phyloP scores from a whole-genome alignment of 2,888 invertebrate genomes.

The Phortica okadai region DNA sequence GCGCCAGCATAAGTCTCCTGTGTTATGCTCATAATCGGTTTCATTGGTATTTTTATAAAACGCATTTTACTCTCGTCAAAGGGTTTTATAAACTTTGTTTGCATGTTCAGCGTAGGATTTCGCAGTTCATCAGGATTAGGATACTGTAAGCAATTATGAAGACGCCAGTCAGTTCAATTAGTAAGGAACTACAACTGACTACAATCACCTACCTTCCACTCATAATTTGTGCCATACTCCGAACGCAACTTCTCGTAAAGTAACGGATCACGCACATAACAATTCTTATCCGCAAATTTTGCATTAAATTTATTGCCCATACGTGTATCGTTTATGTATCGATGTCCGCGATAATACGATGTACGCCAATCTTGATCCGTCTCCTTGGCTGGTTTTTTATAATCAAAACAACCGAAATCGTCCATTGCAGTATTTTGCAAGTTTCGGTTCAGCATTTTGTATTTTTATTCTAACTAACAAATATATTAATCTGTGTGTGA shows the following conservation, averaged over 20 bases:
- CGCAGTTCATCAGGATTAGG: constrained; percentile 57
- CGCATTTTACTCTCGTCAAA: constrained; percentile 64
- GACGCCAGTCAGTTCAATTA: neutral
- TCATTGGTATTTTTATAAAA: constrained; percentile 63
- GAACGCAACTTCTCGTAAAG: constrained; percentile 54
- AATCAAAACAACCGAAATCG: constrained; percentile 66
- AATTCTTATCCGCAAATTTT: constrained; percentile 52
- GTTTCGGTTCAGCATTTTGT: neutral
- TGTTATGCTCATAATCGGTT: constrained; percentile 59
- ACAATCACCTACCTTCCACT: constrained; percentile 61
- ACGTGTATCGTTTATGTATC: constrained; percentile 61
- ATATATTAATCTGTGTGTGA: neutral
- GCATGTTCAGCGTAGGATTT: constrained; percentile 65
- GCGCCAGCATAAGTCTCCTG: constrained; percentile 60
- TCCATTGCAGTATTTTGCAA: constrained; percentile 52
- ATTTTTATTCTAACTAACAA: neutral
- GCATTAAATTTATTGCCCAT: constrained; percentile 55
- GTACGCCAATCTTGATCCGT: constrained; percentile 69
- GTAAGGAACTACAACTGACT: neutral
- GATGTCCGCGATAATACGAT: constrained; percentile 67
- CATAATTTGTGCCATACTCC: constrained; percentile 58
- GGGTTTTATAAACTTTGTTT: constrained; percentile 63
- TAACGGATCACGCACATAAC: constrained; percentile 59
- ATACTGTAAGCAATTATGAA: constrained; percentile 50
- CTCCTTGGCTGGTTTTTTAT: constrained; percentile 60